Base-by-base conservation (phyloP, 2,797 vertebrate genomes). In the Paramormyrops hopkinsi region DNA sequence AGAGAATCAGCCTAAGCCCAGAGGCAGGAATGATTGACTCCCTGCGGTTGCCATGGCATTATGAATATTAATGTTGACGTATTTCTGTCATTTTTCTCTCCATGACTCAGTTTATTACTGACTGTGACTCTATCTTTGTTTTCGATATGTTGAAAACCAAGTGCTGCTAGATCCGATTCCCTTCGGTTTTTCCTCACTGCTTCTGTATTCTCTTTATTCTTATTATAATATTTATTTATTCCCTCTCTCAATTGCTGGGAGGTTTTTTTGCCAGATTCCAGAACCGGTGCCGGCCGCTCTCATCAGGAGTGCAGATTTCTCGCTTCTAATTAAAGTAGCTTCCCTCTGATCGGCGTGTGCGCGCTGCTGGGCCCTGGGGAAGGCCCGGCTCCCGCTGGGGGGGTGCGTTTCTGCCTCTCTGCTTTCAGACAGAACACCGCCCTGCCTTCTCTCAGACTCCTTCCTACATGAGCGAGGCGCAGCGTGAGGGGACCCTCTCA, bases 291-390 rank as follows among this genome's bases (percentile, higher is more conserved):
- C 44, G n/a, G 17, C 44, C 7, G 2, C 79, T 44, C 22, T 25
- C 59, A 25, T 62, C 44, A 85, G 41, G 9, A n/a, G 82, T 46
- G 82, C 19, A 9, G 7, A 51, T 84, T 85, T 85, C 17, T 50
- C 48, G n/a, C 22, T 17, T 85, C 82, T 85, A 85, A 85, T 51
- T 85, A 85, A 85, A 85, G 48, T 11, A 85, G n/a, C 44, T 85
- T 85, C 22, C 48, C n/a, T 85, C 46, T 51, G 82, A 85, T 85
- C 9, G n/a, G 44, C 11, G 9, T 48, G n/a, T 19, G 44, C 44
- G 4, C 1, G 46, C 46, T 29, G 17, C 29, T 11, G 44, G 79
- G 33, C 79, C 79, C 79, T 12, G 69, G 41, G 79, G 79, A 44
- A 48, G 41, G 4, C 17, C 2, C 8, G 0, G 0, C 14, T 82